Conservation (phyloP, 30 jellyfish, hydroid and myxozoan genomes). For the Nemopilema nomurai region DNA sequence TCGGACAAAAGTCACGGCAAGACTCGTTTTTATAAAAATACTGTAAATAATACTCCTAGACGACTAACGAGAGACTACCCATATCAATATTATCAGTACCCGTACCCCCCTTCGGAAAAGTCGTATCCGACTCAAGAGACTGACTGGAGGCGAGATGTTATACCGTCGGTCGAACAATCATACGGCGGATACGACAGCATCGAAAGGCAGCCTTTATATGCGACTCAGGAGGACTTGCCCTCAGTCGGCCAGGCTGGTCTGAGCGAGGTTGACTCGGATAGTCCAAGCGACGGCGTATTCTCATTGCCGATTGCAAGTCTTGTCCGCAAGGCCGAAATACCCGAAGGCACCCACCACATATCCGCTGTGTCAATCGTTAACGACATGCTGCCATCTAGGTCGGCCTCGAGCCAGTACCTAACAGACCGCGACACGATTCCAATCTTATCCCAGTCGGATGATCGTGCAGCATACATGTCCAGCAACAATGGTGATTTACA, state of each 20-base stretch:
- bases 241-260: constrained; percentile 20
- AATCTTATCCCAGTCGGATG: not conserved
- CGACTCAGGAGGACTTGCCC: constrained; percentile 26
- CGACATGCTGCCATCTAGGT: constrained; percentile 52
- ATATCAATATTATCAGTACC: constrained; percentile 58
- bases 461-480: not conserved
- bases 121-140: constrained; percentile 68
- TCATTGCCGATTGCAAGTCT: constrained; percentile 65
- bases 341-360: constrained; percentile 50
- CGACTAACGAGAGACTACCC: constrained; percentile 72
- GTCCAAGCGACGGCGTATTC: constrained; percentile 27
- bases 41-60: constrained; percentile 37
- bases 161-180: constrained; percentile 37
- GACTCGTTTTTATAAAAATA: constrained; percentile 2
- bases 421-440: constrained; percentile 50
- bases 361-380: constrained; percentile 54
- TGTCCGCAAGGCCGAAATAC: constrained; percentile 57
- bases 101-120: constrained; percentile 45
- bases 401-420: constrained; percentile 21
- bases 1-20: constrained; percentile 7
- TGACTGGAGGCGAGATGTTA: constrained; percentile 67
- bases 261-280: constrained; percentile 6
- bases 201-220: constrained; percentile 25
- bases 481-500: not conserved
- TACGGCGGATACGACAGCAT: constrained; percentile 24